Conservation (phyloP, 2,797 vertebrate genomes). For the Megaceryle alcyon region DNA sequence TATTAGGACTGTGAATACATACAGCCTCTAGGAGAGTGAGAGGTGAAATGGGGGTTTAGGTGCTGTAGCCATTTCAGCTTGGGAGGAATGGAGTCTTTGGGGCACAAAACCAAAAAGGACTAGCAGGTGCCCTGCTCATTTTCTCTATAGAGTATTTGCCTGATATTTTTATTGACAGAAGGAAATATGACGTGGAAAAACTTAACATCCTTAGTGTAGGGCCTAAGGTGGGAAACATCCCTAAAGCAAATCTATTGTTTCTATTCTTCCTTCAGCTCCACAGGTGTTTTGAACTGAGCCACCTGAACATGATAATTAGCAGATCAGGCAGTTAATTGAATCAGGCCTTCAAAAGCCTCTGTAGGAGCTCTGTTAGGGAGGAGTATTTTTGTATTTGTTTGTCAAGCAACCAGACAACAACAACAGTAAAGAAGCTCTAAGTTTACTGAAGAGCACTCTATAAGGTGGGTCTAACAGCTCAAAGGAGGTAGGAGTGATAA, state of each 20-base stretch:
- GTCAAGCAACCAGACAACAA: rapidly evolving
- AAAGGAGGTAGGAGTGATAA: too few species aligned
- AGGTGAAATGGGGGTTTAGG: background rate
- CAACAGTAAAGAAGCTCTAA: too few species aligned
- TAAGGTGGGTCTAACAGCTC: background rate
- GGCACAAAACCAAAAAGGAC: background rate
- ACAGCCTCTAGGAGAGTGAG: background rate
- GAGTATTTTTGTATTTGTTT: rapidly evolving
- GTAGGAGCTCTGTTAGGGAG: rapidly evolving
- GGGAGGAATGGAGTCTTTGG: background rate
- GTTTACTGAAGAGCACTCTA: rapidly evolving
- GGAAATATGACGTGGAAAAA: background rate
- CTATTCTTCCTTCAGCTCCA: background rate
- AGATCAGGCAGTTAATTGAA: background rate
- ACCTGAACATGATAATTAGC: background rate
- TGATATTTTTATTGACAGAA: background rate
- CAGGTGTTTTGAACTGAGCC: background rate
- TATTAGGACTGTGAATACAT: background rate
- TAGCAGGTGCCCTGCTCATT: background rate
- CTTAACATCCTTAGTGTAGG: background rate
- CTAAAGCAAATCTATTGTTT: background rate
- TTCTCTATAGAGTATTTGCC: background rate
- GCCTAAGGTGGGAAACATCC: background rate
- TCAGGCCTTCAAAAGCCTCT: background rate
- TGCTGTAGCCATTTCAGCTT: background rate